Evolutionary conservation across 1,140 invertebrate genomes (phyloP), one percentile per base, ranked within the genome.

Genomic region (Drosophila pectinifera): DNA sequence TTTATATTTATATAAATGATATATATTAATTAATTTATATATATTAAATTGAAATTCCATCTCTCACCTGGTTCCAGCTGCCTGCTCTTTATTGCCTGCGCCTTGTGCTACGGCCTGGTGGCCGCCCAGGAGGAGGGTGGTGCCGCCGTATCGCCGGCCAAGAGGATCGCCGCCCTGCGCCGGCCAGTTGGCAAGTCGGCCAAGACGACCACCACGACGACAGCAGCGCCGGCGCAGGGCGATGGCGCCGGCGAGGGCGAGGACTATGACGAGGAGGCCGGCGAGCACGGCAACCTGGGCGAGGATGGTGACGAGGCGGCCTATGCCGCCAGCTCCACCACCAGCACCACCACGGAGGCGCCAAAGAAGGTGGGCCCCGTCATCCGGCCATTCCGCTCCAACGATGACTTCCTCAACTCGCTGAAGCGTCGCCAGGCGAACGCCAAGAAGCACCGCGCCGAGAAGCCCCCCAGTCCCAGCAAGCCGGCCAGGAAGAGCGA

Each of bases 371-470:
- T 94, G 39, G 93, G 93, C 1, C 94, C 95, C 8, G 94, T 95
- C 31, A 94, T 96, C 11, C 93, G 95, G 26, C 94, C 95, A 3
- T 95, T 95, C 92, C 94, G 95, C 79, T 95, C 95, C 78, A 96
- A 96, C 85, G 95, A 95, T 42, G 95, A 96, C 75, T 93, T 96
- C 16, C 91, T 96, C 42, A 95, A 94, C 55, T 94, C 95, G 3
- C 91, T 96, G 51, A 96, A 96, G 90, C 94, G 94, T 65, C 93
- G 95, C 73, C 93, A 92, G 75, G 79, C 82, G 70, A 91, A 91
- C 56, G 90, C 90, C 93, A 86, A 94, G 94, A 84, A 94, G 94
- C 80, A 90, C 26, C 88, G 88, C 34, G 58, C 77, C 48, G 84
- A 90, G 57, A 89, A 91, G 93, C 78, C 58, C 56, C 65, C 83